Conservation (phyloP, 2,797 vertebrate genomes). For the Poliocrania exsul region DNA sequence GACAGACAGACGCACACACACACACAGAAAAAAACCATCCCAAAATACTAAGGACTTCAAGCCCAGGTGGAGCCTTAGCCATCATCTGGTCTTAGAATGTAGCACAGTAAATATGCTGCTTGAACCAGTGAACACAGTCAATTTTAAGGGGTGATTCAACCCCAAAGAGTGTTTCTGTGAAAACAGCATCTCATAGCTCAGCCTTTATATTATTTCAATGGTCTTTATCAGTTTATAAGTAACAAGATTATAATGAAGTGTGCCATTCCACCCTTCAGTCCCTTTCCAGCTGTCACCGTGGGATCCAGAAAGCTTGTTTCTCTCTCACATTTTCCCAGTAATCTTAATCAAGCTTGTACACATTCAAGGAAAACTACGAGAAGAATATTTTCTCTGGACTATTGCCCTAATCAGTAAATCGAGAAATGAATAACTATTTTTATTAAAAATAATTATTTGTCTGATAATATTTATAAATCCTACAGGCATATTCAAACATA, state of each 20-base stretch:
- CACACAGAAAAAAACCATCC: accelerated
- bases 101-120: neutral
- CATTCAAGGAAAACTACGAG: neutral
- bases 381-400: neutral
- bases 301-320: neutral
- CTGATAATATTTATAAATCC: neutral
- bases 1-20: accelerated
- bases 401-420: neutral
- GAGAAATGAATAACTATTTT: neutral
- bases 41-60: neutral
- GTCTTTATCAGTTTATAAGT: neutral
- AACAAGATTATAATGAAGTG: neutral
- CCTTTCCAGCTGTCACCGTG: neutral
- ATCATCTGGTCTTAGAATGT: neutral
- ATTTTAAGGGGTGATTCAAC: neutral
- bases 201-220: neutral
- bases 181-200: neutral
- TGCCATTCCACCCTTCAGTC: no score
- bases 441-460: neutral
- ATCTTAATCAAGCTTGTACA: neutral
- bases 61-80: neutral
- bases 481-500: neutral
- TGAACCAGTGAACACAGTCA: neutral
- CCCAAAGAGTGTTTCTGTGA: neutral
- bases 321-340: neutral